These are phyloP conservation scores for Cirrhinus mrigala DNA, from an alignment of 2,797 vertebrate genomes.

Conservation along the genomic window DNA sequence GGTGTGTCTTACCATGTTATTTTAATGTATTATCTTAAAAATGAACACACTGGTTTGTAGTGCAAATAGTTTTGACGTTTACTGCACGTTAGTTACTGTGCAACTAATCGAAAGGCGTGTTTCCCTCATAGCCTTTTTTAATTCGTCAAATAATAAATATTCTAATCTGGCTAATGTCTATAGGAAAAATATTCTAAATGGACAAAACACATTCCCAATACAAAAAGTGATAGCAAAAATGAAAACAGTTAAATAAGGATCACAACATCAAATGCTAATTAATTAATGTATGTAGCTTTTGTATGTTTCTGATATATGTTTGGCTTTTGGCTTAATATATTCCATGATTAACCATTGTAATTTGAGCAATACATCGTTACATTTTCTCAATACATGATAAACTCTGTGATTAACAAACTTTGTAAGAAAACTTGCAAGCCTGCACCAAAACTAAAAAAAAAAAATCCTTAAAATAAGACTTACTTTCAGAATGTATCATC, in stretches of 20 bases:
- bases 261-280: background rate
- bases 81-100: background rate
- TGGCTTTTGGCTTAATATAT: background rate
- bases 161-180: background rate
- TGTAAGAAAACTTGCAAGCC: too few relatives aligned
- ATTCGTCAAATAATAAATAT: background rate
- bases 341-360: background rate
- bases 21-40: too few relatives aligned
- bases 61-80: too few relatives aligned
- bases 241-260: background rate
- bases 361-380: background rate
- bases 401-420: too few relatives aligned
- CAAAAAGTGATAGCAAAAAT: background rate
- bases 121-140: background rate
- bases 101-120: background rate
- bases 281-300: background rate
- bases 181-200: background rate
- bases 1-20: too few relatives aligned
- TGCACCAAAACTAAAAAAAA: too few relatives aligned
- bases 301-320: background rate
- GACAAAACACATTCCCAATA: background rate
- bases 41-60: too few relatives aligned
- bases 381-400: background rate
- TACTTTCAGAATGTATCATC: background rate
- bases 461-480: background rate